A percentile compares a stretch with the other conserved stretches of the same genome.
Conservation (phyloP, 2,888 invertebrate species). For the Leuctra nigra region DNA sequence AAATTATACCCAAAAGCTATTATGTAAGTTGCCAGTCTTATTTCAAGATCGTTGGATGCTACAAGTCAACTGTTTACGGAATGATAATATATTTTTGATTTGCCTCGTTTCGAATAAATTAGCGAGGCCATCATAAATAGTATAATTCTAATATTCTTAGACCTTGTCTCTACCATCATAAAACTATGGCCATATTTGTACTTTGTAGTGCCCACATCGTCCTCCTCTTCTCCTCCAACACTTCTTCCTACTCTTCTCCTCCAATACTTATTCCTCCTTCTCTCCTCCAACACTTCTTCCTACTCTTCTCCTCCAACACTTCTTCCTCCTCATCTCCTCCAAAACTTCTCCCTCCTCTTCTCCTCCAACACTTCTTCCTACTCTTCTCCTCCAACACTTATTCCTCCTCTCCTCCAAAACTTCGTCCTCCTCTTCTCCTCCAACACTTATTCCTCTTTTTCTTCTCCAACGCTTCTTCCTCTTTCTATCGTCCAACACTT, state of each 20-base stretch:
- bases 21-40: too few relatives aligned
- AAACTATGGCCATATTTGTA: too few relatives aligned
- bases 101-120: too few relatives aligned
- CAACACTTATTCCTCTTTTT: background rate
- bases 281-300: background rate
- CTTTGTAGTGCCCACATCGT: too few relatives aligned
- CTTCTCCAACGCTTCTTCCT: background rate
- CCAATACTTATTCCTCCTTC: background rate
- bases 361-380: background rate
- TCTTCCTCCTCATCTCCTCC: background rate
- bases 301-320: background rate
- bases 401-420: background rate
- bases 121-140: too few relatives aligned
- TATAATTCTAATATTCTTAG: too few relatives aligned
- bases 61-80: too few relatives aligned
- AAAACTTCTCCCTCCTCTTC: background rate
- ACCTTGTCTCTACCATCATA: too few relatives aligned
- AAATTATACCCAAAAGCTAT: too few relatives aligned
- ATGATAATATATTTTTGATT: too few relatives aligned
- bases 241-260: background rate
- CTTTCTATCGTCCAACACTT: background rate
- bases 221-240: background rate
- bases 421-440: background rate
- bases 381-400: too few relatives aligned
- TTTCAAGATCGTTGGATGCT: too few relatives aligned